Conservation (phyloP, 1,140 invertebrate species). For the Atopsyche davidsoni region DNA sequence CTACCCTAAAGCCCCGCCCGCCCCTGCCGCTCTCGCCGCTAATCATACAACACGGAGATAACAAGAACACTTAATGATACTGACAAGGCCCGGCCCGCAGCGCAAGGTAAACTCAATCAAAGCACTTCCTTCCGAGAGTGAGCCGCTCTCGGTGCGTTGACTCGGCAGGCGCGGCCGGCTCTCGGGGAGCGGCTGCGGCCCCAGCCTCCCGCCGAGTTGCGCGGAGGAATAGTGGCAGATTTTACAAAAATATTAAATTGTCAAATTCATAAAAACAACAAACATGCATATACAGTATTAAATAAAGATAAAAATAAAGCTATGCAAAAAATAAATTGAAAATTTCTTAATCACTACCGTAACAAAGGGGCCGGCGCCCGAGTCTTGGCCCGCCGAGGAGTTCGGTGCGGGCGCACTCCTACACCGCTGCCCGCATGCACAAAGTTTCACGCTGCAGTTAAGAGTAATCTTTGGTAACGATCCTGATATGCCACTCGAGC, state of each 20-base stretch:
- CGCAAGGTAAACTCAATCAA: background rate
- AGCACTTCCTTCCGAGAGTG: background rate
- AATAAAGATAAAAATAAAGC: background rate
- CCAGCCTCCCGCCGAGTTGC: background rate
- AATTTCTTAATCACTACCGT: background rate
- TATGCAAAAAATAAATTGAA: slow-evolving; percentile 1
- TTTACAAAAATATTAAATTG: background rate
- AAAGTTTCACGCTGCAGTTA: too few relatives aligned
- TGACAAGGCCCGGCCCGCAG: too few relatives aligned
- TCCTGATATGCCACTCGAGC: background rate
- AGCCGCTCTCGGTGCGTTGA: too few relatives aligned
- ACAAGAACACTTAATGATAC: too few relatives aligned
- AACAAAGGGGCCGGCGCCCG: background rate
- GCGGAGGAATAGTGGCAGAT: background rate
- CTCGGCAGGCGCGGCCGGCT: too few relatives aligned
- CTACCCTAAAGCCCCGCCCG: too few relatives aligned
- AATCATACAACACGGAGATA: too few relatives aligned
- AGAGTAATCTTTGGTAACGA: background rate
- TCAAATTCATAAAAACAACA: background rate
- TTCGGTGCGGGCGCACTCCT: background rate
- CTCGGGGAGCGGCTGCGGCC: too few relatives aligned
- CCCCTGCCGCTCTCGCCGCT: too few relatives aligned
- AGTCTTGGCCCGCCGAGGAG: background rate
- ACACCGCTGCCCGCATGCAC: too few relatives aligned
- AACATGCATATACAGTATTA: background rate